phyloP scores from a whole-genome alignment of 2,888 invertebrate genomes.

The Pomacea canaliculata region DNA sequence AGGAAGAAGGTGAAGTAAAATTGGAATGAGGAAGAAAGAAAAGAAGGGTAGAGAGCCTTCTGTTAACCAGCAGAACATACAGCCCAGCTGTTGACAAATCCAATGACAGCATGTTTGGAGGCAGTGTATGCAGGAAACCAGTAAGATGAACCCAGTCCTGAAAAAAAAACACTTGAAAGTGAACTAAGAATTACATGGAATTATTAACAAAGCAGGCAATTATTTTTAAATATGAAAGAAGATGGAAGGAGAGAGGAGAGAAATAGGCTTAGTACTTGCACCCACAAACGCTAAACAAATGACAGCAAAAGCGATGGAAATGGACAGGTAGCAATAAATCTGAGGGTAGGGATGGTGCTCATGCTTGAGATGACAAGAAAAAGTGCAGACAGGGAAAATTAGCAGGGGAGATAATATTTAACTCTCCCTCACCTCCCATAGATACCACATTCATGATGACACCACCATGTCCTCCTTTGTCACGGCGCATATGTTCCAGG shows the following conservation, averaged over 20 bases:
- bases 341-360: too few relatives aligned
- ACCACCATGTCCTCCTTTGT: slow-evolving; percentile 10
- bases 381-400: too few relatives aligned
- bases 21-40: neutral
- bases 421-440: neutral
- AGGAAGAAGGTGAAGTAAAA: neutral
- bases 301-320: too few relatives aligned
- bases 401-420: neutral
- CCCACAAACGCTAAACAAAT: too few relatives aligned
- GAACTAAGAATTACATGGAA: neutral
- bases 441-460: slow-evolving; percentile 7
- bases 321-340: too few relatives aligned
- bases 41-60: neutral
- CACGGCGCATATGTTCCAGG: slow-evolving; percentile 7
- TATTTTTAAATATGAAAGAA: too few relatives aligned
- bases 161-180: neutral
- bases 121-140: slow-evolving; percentile 3
- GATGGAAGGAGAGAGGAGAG: too few relatives aligned
- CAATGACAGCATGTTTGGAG: slow-evolving; percentile 5
- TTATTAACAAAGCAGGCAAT: neutral
- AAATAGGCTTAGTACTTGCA: too few relatives aligned
- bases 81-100: slow-evolving; percentile 3
- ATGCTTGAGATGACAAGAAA: too few relatives aligned
- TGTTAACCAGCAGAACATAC: neutral
- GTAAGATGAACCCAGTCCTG: neutral